Base-by-base conservation (phyloP, 2,797 vertebrate genomes). In the Sorex maritimensis region DNA sequence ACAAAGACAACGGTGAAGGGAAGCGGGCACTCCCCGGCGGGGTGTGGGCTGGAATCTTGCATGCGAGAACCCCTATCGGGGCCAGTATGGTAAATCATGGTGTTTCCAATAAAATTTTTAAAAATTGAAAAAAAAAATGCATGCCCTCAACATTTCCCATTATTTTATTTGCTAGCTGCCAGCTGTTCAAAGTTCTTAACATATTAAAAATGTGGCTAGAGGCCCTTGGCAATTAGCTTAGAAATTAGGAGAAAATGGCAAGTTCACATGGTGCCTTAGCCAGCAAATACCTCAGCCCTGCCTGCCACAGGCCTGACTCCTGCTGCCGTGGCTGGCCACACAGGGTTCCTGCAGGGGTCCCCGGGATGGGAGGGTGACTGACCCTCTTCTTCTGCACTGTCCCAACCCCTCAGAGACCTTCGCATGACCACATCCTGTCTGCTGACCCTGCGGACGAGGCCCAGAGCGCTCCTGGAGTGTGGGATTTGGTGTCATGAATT, bases 161-260 rank as follows among this genome's bases (percentile, higher is more conserved):
- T 74, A 67, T 68, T 91, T 79, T 61, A 88, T 41, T 38, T 77
- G 83, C 61, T 26, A 88, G 24, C 72, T 30, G 17, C 84, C 24
- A 73, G 86, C 77, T 84, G 81, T 68, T 93, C 81, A 79, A 81
- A 94, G 30, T 74, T 94, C 77, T 91, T 71, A 84, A 80, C 46
- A 34, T 81, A 91, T 34, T 88, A 81, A 75, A 88, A 68, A 78
- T 46, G 38, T 38, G 65, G 11, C 71, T 81, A 75, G 58, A 86
- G 55, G 38, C 41, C 81, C 78, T 88, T n/a, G 34, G 65, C 83
- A 84, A 71, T 84, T 71, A 55, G 61, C 73, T 92, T 41, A 81
- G 79, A 85, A 93, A 89, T n/a, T 4, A 63, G 63, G 65, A 86
- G 85, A 79, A 89, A 90, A 81, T 6, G 38, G 72, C 24, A 80